These are phyloP conservation scores for Aegithalos caudatus DNA, from an alignment of 2,113 vertebrate genomes.

Conservation along the genomic window DNA sequence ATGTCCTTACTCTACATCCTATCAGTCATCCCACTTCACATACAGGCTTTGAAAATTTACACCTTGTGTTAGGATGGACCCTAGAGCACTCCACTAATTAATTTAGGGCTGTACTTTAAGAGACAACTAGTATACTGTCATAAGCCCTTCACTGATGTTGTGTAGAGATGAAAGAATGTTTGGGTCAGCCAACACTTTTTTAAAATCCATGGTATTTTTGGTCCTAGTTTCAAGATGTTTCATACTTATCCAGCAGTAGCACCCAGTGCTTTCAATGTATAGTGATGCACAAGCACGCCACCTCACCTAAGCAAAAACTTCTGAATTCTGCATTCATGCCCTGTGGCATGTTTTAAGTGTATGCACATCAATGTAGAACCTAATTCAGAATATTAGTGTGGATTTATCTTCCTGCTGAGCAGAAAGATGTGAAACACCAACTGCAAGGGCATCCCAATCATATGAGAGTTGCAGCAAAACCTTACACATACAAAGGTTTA, in stretches of 20 bases:
- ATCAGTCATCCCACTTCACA: neutral
- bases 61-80: neutral
- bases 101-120: neutral
- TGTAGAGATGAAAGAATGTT: neutral
- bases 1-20: neutral
- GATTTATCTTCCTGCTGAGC: neutral
- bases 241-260: fast-evolving
- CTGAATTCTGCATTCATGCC: neutral
- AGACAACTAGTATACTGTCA: neutral
- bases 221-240: neutral
- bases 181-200: neutral
- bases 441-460: neutral
- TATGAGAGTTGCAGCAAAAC: neutral
- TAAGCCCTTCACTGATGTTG: fast-evolving
- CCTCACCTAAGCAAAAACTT: neutral
- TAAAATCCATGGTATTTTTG: neutral
- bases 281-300: fast-evolving
- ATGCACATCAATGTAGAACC: neutral
- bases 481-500: neutral
- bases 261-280: neutral
- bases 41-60: neutral
- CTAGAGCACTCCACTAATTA: neutral
- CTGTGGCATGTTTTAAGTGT: neutral
- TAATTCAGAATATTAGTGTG: neutral
- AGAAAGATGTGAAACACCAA: neutral